Evolutionary conservation across 2,888 invertebrate species (phyloP).

Genomic region (Apamea epomidion): DNA sequence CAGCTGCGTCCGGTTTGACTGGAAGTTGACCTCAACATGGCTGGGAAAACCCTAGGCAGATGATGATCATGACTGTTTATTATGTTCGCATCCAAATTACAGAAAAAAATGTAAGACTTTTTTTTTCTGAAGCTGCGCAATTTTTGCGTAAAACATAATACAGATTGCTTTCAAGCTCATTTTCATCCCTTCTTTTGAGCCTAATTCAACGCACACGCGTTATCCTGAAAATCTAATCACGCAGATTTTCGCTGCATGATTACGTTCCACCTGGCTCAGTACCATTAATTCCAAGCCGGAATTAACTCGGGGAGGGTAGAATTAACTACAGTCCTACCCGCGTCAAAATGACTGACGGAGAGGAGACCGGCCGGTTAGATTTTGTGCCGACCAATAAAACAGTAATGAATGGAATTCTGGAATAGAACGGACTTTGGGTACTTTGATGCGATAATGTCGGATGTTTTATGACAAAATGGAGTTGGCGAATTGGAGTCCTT

Average conservation of each 20-base stretch:
- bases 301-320: slow-evolving; percentile 51
- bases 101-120: too few relatives aligned
- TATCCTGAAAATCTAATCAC: slow-evolving; percentile 38
- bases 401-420: slow-evolving; percentile 26
- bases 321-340: slow-evolving; percentile 52
- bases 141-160: not conserved
- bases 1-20: too few relatives aligned
- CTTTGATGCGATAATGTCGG: not conserved
- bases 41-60: too few relatives aligned
- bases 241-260: slow-evolving; percentile 36
- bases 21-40: too few relatives aligned
- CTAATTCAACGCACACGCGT: not conserved
- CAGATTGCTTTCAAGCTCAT: not conserved
- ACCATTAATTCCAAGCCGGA: slow-evolving; percentile 41
- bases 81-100: too few relatives aligned
- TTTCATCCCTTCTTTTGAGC: not conserved
- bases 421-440: slow-evolving; percentile 15
- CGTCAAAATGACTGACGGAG: slow-evolving; percentile 58
- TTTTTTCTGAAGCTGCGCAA: too few relatives aligned
- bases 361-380: slow-evolving; percentile 21
- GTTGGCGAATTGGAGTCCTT: not conserved
- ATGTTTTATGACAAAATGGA: not conserved
- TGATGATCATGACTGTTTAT: too few relatives aligned
- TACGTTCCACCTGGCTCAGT: slow-evolving; percentile 38
- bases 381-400: slow-evolving; percentile 44